Base-by-base conservation (phyloP, 2,888 invertebrate genomes). In the Fragum fragum region DNA sequence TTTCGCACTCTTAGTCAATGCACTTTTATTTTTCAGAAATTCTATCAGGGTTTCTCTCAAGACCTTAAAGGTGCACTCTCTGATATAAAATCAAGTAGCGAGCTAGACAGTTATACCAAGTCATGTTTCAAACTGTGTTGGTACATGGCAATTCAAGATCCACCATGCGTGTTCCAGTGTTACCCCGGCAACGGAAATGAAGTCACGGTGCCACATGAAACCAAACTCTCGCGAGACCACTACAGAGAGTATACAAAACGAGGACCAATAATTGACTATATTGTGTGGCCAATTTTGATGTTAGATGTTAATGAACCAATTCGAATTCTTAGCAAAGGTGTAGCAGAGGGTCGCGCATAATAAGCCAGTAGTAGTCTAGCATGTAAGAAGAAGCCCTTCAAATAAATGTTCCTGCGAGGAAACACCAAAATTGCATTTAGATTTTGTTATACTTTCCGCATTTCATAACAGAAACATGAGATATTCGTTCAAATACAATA, bases 251-350 rank as follows among this genome's bases (percentile, higher is more conserved):
- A 61, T 26, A 61, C 61, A 6, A 61, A 18, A 18, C 29, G 29
- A 6, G 61, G 61, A 2, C 29, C 61, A 7, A 9, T 23, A 3
- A 32, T 61, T 18, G 61, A 61, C 6, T 61, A 9, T 32, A 61
- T 61, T 26, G 61, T 61, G 29, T 61, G 61, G 61, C 61, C 61
- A 18, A 61, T 61, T 26, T 18, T 61, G 32, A 26, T 61, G 28
- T 61, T 61, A 61, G 47, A 47, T 47, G 47, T 14, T 3, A 21
- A 29, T 18, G 18, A 11, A 28, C 18, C 18, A n/a, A 14, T 7
- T 18, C 7, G n/a, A 26, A n/a, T 61, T 11, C n/a, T 61, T 18
- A 61, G 18, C 32, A 61, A 61, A 32, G 61, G 61, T 21, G 61
- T 61, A 26, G 61, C 61, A 32, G 29, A 61, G 26, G 61, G 57